A percentile compares a stretch with the other conserved stretches of the same genome.
Evolutionary conservation across 2,113 vertebrate species (phyloP).

Genomic region (Chunga burmeisteri): DNA sequence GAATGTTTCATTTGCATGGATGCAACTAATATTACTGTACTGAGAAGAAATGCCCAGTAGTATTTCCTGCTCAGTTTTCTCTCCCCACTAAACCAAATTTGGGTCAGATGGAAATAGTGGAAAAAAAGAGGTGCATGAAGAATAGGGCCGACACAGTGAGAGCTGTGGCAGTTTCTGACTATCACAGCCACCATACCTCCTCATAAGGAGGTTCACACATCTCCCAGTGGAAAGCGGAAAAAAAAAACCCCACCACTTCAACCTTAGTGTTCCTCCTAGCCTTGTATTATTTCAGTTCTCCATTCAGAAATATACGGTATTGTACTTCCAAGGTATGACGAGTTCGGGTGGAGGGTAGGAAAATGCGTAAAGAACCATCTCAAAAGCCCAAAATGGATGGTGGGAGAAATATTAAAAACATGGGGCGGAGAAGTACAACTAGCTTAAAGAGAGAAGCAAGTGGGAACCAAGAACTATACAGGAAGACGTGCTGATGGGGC

Average conservation of each 20-base stretch:
- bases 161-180: background rate
- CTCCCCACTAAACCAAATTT: background rate
- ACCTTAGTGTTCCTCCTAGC: background rate
- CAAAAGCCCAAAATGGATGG: background rate
- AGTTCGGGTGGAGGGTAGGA: background rate
- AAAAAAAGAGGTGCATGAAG: background rate
- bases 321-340: background rate
- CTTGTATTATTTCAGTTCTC: background rate
- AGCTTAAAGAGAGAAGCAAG: background rate
- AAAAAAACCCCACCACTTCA: background rate
- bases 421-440: background rate
- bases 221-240: background rate
- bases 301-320: background rate
- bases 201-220: background rate
- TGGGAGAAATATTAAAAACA: background rate
- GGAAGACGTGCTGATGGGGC: background rate
- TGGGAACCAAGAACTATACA: background rate
- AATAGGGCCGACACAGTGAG: background rate
- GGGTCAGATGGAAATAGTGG: background rate
- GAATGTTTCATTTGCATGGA: background rate
- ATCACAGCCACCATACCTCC: background rate
- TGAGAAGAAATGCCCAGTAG: background rate
- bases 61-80: background rate
- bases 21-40: background rate
- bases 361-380: background rate